Evolutionary conservation across 1,140 invertebrate species (phyloP).

Genomic region (Pseudachorutes palmiensis): DNA sequence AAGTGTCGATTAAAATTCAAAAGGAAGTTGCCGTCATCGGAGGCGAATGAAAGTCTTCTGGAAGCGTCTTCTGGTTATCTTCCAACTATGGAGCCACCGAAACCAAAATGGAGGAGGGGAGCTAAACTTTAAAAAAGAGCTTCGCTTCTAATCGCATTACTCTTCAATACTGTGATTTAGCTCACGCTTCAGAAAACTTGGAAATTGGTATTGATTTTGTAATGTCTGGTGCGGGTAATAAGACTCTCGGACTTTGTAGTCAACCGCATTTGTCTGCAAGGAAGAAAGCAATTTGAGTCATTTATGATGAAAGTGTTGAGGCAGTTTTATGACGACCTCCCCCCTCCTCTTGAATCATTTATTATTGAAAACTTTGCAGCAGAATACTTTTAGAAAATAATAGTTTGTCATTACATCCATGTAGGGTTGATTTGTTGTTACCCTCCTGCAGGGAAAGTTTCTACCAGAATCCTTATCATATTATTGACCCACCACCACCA

Average conservation of each 20-base stretch:
- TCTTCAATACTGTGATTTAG: conserved; percentile 7
- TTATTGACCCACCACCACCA: too few species aligned
- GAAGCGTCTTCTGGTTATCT: neutral
- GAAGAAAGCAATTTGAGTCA: conserved; percentile 6
- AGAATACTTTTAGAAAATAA: neutral
- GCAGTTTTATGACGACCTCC: neutral
- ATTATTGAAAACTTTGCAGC: neutral
- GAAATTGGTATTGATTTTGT: conserved; percentile 7
- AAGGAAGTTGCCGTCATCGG: neutral
- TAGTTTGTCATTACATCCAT: neutral
- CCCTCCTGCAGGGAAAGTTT: too few species aligned
- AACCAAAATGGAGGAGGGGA: neutral
- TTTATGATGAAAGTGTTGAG: neutral
- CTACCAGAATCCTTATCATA: too few species aligned
- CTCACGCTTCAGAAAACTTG: conserved; percentile 9
- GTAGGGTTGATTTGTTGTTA: neutral
- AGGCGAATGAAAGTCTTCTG: neutral
- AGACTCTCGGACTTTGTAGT: neutral
- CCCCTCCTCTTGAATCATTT: neutral
- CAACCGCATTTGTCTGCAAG: neutral
- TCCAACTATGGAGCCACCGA: neutral
- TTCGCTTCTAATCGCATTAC: neutral
- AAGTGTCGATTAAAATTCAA: conserved; percentile 9
- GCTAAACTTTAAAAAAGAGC: neutral
- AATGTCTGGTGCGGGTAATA: too few species aligned